Evolutionary conservation across 2,113 vertebrate genomes (phyloP).

Genomic region (Passer montanus): DNA sequence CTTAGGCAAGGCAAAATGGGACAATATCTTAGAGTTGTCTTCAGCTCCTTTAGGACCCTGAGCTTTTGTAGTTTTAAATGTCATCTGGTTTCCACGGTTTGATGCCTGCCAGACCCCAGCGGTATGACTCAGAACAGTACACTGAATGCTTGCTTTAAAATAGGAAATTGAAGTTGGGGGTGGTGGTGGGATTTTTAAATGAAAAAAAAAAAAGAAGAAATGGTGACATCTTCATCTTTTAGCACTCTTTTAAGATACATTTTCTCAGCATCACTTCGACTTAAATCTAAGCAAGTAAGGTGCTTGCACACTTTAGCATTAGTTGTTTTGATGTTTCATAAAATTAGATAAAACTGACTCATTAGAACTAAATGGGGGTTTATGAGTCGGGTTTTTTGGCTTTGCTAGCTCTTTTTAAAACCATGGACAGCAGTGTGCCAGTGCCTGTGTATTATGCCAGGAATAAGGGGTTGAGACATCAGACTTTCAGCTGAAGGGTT

Average conservation of each 20-base stretch:
- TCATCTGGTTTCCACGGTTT: background rate
- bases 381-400: background rate
- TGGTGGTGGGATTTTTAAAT: background rate
- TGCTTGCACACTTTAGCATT: background rate
- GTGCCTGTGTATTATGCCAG: fast-evolving
- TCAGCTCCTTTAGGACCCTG: background rate
- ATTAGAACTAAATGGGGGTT: background rate
- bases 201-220: background rate
- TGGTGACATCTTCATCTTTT: background rate
- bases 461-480: background rate
- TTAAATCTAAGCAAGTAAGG: background rate
- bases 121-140: background rate
- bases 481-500: background rate
- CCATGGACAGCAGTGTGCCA: background rate
- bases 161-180: background rate
- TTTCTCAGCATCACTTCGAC: background rate
- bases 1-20: background rate
- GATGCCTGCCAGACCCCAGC: background rate
- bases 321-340: background rate
- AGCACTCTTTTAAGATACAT: background rate
- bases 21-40: background rate
- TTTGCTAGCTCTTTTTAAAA: background rate
- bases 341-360: background rate
- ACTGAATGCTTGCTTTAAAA: background rate
- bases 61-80: background rate